These are phyloP conservation scores for Drosophila sucinea DNA, from an alignment of 1,140 invertebrate genomes.

Conservation along the genomic window DNA sequence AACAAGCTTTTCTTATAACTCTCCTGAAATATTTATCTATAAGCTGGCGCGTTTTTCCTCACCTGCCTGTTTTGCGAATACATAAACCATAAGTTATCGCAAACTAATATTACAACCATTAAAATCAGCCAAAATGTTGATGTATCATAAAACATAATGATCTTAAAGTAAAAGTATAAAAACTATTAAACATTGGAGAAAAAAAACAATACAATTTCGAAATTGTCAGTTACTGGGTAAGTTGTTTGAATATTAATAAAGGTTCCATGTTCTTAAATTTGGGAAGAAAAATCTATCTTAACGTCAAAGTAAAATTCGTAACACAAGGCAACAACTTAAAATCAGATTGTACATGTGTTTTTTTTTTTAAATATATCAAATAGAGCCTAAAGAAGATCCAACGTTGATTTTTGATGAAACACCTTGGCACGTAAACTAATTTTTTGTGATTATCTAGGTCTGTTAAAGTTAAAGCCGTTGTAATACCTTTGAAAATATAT, in stretches of 20 bases:
- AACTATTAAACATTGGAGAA: background rate
- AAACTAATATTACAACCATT: slow-evolving; percentile 6
- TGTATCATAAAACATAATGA: slow-evolving; percentile 2
- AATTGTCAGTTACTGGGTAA: background rate
- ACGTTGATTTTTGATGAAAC: no score
- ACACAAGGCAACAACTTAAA: no score
- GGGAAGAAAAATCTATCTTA: no score
- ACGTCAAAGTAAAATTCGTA: no score
- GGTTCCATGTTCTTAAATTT: no score
- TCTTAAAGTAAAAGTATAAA: background rate
- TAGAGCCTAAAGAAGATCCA: no score
- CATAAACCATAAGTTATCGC: slow-evolving; percentile 1
- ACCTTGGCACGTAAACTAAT: no score
- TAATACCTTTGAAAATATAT: no score
- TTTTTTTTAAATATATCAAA: no score
- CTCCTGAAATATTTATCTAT: background rate
- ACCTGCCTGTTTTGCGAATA: slow-evolving; percentile 2
- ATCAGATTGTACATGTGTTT: no score
- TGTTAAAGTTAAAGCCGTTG: no score
- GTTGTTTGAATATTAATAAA: background rate
- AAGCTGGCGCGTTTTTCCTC: background rate
- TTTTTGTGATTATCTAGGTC: no score
- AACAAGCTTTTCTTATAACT: background rate
- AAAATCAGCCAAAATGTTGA: slow-evolving; percentile 5
- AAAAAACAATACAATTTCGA: background rate